These are phyloP conservation scores for Clarias pachynema DNA, from an alignment of 2,797 vertebrate genomes.

Conservation along the genomic window DNA sequence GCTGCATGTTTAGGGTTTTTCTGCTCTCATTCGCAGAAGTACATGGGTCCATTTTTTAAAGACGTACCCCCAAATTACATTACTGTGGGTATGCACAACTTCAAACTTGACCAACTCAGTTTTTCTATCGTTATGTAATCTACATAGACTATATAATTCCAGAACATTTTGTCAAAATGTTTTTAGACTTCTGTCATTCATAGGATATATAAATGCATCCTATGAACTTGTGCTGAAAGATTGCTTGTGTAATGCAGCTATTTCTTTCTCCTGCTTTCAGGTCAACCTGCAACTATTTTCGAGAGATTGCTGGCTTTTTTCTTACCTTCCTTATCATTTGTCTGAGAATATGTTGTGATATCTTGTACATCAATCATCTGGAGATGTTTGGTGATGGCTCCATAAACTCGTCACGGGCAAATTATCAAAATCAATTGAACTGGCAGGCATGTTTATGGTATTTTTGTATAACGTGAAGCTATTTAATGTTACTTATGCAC, in stretches of 20 bases:
- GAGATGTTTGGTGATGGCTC: neutral
- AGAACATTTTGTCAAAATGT: neutral
- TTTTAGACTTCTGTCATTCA: neutral
- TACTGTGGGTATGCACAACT: neutral
- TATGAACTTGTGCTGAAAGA: too few species aligned
- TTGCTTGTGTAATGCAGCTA: too few species aligned
- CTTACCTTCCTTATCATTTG: neutral
- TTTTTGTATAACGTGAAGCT: neutral
- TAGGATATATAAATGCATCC: neutral
- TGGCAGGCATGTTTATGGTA: neutral
- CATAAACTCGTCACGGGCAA: neutral
- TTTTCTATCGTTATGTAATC: neutral
- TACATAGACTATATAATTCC: neutral
- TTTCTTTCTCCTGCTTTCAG: neutral
- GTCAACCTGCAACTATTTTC: neutral
- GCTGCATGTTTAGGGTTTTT: neutral
- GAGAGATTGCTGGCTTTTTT: neutral
- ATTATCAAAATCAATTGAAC: neutral
- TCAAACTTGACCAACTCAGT: neutral
- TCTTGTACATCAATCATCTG: too few species aligned
- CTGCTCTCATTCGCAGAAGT: neutral
- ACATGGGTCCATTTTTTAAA: neutral
- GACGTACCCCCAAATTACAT: neutral
- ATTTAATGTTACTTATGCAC: neutral
- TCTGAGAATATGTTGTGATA: neutral